A percentile compares a stretch with the other conserved stretches of the same genome.
Conservation (phyloP, 2,888 invertebrate genomes). For the Lithophane leautieri region DNA sequence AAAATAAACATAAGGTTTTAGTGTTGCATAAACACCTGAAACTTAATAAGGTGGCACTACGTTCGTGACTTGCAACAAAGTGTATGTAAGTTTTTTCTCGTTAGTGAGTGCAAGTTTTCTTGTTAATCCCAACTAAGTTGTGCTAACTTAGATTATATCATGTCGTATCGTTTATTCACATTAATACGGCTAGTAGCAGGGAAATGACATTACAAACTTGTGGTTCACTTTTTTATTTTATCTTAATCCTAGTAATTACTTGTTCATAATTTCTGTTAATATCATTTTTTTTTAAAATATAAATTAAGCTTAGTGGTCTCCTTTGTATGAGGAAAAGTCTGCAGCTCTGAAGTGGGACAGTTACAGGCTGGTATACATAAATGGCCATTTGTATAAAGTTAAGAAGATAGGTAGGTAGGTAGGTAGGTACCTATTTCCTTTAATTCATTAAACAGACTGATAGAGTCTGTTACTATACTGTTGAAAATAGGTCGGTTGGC, state of each 20-base stretch:
- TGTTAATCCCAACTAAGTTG: slow-evolving; percentile 52
- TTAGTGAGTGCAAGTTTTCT: slow-evolving; percentile 58
- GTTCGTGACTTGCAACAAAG: slow-evolving; percentile 51
- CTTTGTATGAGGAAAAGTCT: neutral
- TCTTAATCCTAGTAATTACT: no score
- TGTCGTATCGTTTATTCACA: slow-evolving; percentile 48
- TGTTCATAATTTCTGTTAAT: neutral
- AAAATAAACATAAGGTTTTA: slow-evolving; percentile 37
- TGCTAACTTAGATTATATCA: slow-evolving; percentile 48
- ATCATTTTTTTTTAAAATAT: neutral
- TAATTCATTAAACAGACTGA: neutral
- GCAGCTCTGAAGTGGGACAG: neutral
- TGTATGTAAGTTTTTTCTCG: slow-evolving; percentile 52
- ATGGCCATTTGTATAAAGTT: neutral
- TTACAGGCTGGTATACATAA: neutral
- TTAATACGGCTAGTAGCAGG: slow-evolving; percentile 11
- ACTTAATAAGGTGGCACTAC: slow-evolving; percentile 45
- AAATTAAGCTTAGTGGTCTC: no score
- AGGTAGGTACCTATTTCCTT: neutral
- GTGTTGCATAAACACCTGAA: slow-evolving; percentile 38
- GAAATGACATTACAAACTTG: neutral
- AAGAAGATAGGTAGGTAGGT: neutral
- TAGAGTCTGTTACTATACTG: neutral
- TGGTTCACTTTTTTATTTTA: neutral
- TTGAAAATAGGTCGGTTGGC: neutral